phyloP scores from a whole-genome alignment of 2,113 vertebrate genomes.

The Megaceryle maxima region DNA sequence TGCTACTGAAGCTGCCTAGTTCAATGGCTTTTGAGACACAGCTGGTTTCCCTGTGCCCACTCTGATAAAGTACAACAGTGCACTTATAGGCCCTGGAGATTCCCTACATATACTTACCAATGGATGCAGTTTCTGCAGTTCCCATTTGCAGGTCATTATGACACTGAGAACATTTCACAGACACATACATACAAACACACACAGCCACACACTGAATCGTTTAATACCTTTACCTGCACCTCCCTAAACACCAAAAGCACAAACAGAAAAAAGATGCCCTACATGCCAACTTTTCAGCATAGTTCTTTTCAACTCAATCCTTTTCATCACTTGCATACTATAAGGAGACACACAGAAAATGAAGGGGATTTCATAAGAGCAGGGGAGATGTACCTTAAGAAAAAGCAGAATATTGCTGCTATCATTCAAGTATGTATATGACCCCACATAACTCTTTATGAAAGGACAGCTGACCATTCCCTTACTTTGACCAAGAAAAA shows the following conservation, averaged over 20 bases:
- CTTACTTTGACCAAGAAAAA: not conserved
- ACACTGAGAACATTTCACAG: not conserved
- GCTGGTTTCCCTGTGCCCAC: not conserved
- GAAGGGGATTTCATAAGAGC: not conserved
- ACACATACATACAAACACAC: fast-evolving
- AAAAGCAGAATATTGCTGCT: not conserved
- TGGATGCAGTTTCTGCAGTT: not conserved
- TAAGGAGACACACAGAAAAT: not conserved
- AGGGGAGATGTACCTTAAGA: fast-evolving
- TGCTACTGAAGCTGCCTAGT: not conserved
- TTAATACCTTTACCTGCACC: not conserved
- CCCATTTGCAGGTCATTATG: fast-evolving
- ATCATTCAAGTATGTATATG: not conserved
- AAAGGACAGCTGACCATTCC: not conserved
- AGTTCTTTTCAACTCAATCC: not conserved
- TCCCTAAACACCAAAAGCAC: not conserved
- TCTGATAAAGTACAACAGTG: fast-evolving
- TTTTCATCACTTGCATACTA: not conserved
- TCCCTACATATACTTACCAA: not conserved
- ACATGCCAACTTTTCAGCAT: not conserved
- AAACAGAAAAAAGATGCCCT: not conserved
- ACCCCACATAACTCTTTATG: not conserved
- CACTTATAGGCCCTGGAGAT: not conserved
- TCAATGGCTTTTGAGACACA: not conserved
- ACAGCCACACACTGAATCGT: fast-evolving